Base-by-base conservation (phyloP, 2,113 vertebrate genomes). In the Atractosteus spatula region DNA sequence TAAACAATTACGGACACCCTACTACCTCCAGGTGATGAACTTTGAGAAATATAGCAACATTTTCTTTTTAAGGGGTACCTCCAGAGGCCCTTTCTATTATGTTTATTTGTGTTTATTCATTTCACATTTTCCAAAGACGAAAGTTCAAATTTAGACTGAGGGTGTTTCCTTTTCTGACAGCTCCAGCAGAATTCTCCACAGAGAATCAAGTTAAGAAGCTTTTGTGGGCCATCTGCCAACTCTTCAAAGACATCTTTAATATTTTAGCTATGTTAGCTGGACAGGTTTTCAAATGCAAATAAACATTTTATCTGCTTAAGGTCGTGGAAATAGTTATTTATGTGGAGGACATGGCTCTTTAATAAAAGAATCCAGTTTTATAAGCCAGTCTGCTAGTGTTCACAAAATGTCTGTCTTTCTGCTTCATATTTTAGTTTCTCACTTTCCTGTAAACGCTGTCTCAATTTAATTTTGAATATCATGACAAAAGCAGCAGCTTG, bases 291-390 rank as follows among this genome's bases (percentile, higher is more conserved):
- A 62, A n/a, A 62, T 62, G 61, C 61, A 62, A 62, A 62, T 62
- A 5, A 62, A 62, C 3, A 16, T 62, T 13, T 16, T 3, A 62
- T 62, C 61, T 29, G 10, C 62, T 41, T 43, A 41, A 65, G 41
- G 62, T 65, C 62, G 41, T 65, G 62, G 17, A 65, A 65, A 65
- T 65, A 2, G 29, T 65, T 65, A 65, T 65, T 65, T 65, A 65
- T 65, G 62, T 41, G 41, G 17, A 65, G 62, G n/a, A 41, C 13
- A 12, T 43, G 62, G 62, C 29, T 65, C 62, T 41, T 29, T 41
- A 8, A 62, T 62, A 62, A 62, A 62, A 62, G 7, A 62, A 29
- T 62, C 59, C 7, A 10, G 41, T 65, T 62, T 65, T 59, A n/a
- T 59, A 13, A 6, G 11, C 5, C 10, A n/a, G 12, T 59, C 57